phyloP scores from a whole-genome alignment of 2,888 invertebrate species.

The Lamellibrachia columna region DNA sequence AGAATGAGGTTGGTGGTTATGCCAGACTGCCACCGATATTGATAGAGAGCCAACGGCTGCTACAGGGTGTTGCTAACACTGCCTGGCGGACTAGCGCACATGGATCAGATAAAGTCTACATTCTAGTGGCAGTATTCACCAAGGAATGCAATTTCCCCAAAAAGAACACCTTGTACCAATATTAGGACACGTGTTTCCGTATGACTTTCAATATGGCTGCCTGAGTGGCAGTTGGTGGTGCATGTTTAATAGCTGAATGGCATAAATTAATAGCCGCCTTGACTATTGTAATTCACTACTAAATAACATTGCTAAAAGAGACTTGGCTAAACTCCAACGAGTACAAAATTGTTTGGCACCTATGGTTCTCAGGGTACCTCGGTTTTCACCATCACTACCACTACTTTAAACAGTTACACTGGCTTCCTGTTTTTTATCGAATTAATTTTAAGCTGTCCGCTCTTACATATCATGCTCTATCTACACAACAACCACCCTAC shows the following conservation, averaged over 20 bases:
- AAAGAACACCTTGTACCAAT: conserved; percentile 1
- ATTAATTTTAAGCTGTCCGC: no score
- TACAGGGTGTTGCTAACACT: not conserved
- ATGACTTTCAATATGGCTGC: not conserved
- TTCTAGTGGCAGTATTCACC: not conserved
- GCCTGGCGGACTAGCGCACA: not conserved
- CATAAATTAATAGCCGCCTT: not conserved
- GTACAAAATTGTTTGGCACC: no score
- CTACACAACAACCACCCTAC: no score
- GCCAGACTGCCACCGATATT: not conserved
- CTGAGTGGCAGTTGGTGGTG: not conserved
- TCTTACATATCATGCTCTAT: no score
- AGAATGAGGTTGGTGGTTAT: not conserved
- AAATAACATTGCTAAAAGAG: no score
- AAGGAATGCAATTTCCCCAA: not conserved
- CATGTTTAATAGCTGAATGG: not conserved
- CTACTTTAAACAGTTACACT: no score
- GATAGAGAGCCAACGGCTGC: not conserved
- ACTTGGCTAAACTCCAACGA: no score
- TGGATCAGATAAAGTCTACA: not conserved
- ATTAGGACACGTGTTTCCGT: not conserved
- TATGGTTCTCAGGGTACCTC: no score
- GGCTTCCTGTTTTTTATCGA: no score
- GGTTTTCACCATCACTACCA: no score
- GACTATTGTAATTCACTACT: no score